Evolutionary conservation across 2,113 vertebrate species (phyloP).

Genomic region (Ursus arctos): DNA sequence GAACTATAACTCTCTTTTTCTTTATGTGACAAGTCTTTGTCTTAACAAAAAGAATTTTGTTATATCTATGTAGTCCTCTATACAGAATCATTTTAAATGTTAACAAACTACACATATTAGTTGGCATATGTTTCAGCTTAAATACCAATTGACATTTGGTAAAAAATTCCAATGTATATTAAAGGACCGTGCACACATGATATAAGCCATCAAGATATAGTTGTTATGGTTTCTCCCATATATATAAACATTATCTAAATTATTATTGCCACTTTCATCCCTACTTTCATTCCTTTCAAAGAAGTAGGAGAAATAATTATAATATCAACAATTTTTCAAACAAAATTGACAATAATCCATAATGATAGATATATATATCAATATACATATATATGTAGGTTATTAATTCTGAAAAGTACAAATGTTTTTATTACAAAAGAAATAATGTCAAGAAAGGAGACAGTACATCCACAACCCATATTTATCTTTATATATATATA

Average conservation of each 20-base stretch:
- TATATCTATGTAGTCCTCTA: neutral
- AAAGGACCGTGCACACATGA: neutral
- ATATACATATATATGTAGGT: neutral
- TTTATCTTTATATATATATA: neutral
- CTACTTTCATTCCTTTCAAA: neutral
- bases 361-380: neutral
- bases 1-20: neutral
- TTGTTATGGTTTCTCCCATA: neutral
- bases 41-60: neutral
- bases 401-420: neutral
- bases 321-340: neutral
- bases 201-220: neutral
- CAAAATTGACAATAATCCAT: neutral
- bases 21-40: conserved; percentile 11
- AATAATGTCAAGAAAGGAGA: neutral
- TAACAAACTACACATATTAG: neutral
- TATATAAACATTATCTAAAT: neutral
- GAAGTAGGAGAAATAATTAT: neutral
- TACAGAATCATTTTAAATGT: neutral
- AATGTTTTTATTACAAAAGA: neutral
- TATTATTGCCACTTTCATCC: neutral
- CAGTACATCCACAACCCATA: neutral
- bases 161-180: neutral
- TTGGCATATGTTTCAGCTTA: neutral
- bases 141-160: neutral